Evolutionary conservation across 1,140 invertebrate genomes (phyloP), one percentile per base, ranked within the genome.

Genomic region (Formica exsecta): DNA sequence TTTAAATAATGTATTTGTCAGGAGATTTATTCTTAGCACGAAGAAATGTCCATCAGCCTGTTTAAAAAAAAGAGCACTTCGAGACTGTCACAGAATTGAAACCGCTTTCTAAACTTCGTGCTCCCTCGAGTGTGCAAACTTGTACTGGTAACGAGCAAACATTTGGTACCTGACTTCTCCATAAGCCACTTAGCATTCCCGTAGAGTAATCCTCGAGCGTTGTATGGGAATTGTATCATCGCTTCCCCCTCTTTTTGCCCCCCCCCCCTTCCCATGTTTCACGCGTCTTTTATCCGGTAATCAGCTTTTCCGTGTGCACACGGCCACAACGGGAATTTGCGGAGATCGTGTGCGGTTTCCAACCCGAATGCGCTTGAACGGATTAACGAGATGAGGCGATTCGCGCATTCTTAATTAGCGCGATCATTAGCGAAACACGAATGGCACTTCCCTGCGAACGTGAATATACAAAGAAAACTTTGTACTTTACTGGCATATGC

Each of bases 371-470:
- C 41, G 22, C 51, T 51, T 41, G n/a, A 81, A 7, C n/a, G 29
- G 64, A 81, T 81, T 81, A 81, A 81, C 41, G 25, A 83, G 68
- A 74, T 83, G 41, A 65, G 32, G 29, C 29, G 29, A 86, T 61
- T 71, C 32, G 29, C 25, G 29, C 25, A 68, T 25, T 77, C 62
- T 61, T 86, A 81, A 86, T 86, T 86, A 86, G 36, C 32, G 22
- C 54, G 29, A 38, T 81, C 44, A 64, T 86, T 86, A 64, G 71
- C 22, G 61, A 81, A 75, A 48, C 61, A 57, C 54, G 48, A 57
- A 57, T 41, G 22, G 64, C 36, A 76, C 48, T 74, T 70, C 41
- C n/a, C 59, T 75, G 48, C 13, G 25, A 86, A 71, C 9, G 36
- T 22, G 64, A 68, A 51, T 29, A 22, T 32, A 29, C 65, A 51